Evolutionary conservation across 2,888 invertebrate species (phyloP).

Genomic region (Amblyjoppa fuscipennis): DNA sequence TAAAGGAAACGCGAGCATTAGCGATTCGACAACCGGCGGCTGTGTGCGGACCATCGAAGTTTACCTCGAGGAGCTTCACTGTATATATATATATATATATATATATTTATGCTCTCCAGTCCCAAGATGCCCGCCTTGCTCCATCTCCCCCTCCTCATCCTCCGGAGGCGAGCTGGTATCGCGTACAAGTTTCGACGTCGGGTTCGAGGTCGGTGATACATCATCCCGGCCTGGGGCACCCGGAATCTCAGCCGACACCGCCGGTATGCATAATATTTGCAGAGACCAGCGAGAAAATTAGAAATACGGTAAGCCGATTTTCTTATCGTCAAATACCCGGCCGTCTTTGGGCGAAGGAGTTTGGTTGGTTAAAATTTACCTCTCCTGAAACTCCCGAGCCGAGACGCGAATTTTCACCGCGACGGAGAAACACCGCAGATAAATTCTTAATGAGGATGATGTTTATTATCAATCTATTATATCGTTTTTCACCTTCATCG

Average conservation of each 20-base stretch:
- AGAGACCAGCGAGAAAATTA: slow-evolving; percentile 83
- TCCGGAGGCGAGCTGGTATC: background rate
- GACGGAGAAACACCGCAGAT: background rate
- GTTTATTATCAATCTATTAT: background rate
- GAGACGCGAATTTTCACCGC: background rate
- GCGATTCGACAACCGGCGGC: background rate
- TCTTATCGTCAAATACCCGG: slow-evolving; percentile 77
- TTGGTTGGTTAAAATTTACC: slow-evolving; percentile 27
- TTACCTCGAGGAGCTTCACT: background rate
- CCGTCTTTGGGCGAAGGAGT: slow-evolving; percentile 30
- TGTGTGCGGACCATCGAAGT: slow-evolving; percentile 4
- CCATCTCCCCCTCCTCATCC: background rate
- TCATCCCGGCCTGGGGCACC: slow-evolving; percentile 79
- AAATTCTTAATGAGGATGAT: slow-evolving; percentile 1
- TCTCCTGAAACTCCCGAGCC: background rate
- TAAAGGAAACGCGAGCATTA: background rate
- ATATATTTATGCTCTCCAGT: background rate
- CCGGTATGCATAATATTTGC: slow-evolving; percentile 83
- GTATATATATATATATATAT: background rate
- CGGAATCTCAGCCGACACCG: slow-evolving; percentile 73
- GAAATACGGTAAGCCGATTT: slow-evolving; percentile 84
- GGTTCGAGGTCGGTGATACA: slow-evolving; percentile 81
- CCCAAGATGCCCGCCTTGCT: slow-evolving; percentile 17
- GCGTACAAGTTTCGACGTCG: slow-evolving; percentile 79
- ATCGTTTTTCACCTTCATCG: background rate